phyloP scores from a whole-genome alignment of 1,140 invertebrate species.

The Drosophila simulans region DNA sequence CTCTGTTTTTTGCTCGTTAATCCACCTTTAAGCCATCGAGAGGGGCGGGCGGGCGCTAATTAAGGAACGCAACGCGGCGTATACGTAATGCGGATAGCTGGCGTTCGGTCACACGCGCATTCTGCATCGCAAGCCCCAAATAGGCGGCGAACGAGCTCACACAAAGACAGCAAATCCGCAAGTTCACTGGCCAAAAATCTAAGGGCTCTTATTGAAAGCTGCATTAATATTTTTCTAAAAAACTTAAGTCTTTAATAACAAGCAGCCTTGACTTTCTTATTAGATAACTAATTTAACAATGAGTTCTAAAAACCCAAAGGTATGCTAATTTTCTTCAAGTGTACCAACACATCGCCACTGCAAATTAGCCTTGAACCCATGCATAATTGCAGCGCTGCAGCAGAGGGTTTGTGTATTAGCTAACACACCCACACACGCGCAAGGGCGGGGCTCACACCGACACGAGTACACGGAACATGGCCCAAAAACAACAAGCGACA shows the following conservation, averaged over 20 bases:
- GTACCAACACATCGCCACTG: constrained; percentile 37
- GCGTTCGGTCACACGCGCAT: constrained; percentile 75
- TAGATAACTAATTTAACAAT: too few species aligned
- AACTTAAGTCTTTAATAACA: too few species aligned
- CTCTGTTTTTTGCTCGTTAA: constrained; percentile 43
- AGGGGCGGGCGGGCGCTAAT: constrained; percentile 57
- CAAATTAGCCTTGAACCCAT: constrained; percentile 80
- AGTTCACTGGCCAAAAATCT: background rate
- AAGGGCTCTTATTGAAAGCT: too few species aligned
- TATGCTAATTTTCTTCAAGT: background rate
- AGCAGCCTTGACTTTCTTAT: too few species aligned
- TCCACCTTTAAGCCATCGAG: constrained; percentile 51
- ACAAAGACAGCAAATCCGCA: constrained; percentile 5
- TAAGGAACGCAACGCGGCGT: constrained; percentile 66
- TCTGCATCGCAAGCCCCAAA: constrained; percentile 43
- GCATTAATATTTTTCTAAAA: too few species aligned
- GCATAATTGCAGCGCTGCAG: constrained; percentile 73
- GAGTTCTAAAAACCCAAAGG: background rate
- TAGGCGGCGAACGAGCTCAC: constrained; percentile 47
- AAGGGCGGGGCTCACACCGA: background rate
- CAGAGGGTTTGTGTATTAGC: constrained; percentile 60
- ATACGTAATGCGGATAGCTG: constrained; percentile 71
- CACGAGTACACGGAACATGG: background rate
- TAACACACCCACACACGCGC: constrained; percentile 35
- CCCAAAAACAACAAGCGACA: constrained; percentile 32